phyloP scores from a whole-genome alignment of 2,888 invertebrate species.

The Yponomeuta sedellus region DNA sequence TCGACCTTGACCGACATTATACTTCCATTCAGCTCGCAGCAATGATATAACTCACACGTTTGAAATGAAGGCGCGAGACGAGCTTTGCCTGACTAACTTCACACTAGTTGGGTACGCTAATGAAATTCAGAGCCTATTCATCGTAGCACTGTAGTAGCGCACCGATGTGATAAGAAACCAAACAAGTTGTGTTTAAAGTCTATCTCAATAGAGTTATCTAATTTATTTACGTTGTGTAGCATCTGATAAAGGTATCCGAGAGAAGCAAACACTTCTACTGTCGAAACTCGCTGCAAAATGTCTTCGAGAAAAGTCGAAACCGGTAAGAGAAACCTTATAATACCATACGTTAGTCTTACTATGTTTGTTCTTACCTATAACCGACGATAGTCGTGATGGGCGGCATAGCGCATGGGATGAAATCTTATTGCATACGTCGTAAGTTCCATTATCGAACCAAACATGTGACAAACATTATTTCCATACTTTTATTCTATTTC shows the following conservation, averaged over 20 bases:
- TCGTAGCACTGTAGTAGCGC: background rate
- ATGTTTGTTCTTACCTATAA: background rate
- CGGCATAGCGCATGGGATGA: too few species aligned
- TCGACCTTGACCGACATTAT: background rate
- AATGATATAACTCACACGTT: background rate
- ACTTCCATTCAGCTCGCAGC: background rate
- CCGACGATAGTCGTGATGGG: too few species aligned
- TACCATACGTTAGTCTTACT: background rate
- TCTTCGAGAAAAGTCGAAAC: constrained; percentile 4
- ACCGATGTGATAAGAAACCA: background rate
- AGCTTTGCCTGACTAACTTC: background rate
- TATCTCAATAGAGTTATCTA: background rate
- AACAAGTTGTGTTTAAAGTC: background rate
- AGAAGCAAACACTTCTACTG: background rate
- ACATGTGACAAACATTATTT: too few species aligned
- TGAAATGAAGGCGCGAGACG: background rate
- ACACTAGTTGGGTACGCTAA: background rate
- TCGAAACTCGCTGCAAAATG: background rate
- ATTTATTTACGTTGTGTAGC: background rate
- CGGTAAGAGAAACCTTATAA: constrained; percentile 7
- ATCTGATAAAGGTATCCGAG: background rate
- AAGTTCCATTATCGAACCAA: too few species aligned
- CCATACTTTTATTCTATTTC: too few species aligned
- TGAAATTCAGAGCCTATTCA: too few species aligned
- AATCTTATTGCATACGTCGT: too few species aligned